Base-by-base conservation (phyloP, 2,888 invertebrate genomes). In the Mesorhabditis spiculigera region DNA sequence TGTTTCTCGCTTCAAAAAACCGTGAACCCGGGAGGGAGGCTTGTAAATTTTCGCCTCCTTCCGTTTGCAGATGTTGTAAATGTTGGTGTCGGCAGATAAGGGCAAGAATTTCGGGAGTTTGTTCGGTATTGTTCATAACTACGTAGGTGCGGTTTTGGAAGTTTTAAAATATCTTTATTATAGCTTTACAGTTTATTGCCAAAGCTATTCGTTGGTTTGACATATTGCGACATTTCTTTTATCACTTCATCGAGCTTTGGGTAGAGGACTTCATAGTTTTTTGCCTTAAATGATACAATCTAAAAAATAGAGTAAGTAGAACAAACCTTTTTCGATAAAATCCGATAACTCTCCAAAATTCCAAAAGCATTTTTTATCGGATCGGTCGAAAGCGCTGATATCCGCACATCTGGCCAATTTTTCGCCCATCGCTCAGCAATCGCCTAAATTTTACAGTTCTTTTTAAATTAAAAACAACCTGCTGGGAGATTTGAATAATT, bases 311-410 rank as follows among this genome's bases (percentile, higher is more conserved):
- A 28, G 28, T 28, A 28, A 28, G 28, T 28, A 28, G 28, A 28
- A 28, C 28, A 28, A 28, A 67, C 75, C 58, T 67, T 58, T 58
- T 73, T 71, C 13, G 28, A 10, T 8, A 75, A 45, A 42, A 42
- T 64, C 8, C 61, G 66, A 43, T 43, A 4, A n/a, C 75, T 76
- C 4, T 68, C 58, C 61, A 80, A 62, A 0, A 78, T 73, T 4
- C 68, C 10, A 44, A 79, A 76, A 16, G 75, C 76, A 44, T 79
- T 81, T 64, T 81, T 81, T 69, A 79, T 75, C 4, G 76, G 73
- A 41, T 81, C 81, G 0, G 78, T 78, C 4, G 77, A 79, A 3
- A 81, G 70, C 42, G 75, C 77, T n/a, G 79, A 76, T 0, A 77
- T 70, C 0, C 76, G 69, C 3, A 77, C 68, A 42, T 73, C 68